phyloP scores from a whole-genome alignment of 2,113 vertebrate genomes.

The Syngnathus typhle region DNA sequence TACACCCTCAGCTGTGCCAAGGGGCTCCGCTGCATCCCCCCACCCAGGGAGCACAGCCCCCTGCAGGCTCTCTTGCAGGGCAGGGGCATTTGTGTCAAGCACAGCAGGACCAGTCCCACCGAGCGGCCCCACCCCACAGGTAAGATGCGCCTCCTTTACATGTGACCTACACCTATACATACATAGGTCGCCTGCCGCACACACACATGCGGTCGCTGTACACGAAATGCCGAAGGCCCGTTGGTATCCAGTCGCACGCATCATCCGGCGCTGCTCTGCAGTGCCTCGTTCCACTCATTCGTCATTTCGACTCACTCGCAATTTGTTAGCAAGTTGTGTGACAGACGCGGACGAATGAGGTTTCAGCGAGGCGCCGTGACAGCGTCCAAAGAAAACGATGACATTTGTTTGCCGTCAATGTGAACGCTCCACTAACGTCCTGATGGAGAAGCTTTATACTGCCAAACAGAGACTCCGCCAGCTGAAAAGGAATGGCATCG shows the following conservation, averaged over 20 bases:
- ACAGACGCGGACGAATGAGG: background rate
- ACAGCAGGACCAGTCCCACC: conserved; percentile 61
- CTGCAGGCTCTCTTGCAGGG: conserved; percentile 78
- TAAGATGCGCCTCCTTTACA: conserved; percentile 41
- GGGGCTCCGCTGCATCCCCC: conserved; percentile 76
- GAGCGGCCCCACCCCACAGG: conserved; percentile 73
- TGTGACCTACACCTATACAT: background rate
- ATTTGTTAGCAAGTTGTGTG: conserved; percentile 2
- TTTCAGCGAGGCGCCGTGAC: background rate
- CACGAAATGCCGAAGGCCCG: conserved; percentile 13
- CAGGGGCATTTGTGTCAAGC: conserved; percentile 69
- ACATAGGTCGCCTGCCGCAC: background rate
- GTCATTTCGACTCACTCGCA: conserved; percentile 1
- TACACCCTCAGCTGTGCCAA: conserved; percentile 74
- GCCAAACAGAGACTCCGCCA: conserved; percentile 63
- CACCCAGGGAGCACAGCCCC: conserved; percentile 70
- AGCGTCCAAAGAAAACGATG: background rate
- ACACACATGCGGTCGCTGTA: conserved; percentile 8
- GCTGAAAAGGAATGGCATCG: conserved; percentile 22
- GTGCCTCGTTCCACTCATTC: conserved; percentile 33
- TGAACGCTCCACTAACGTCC: conserved; percentile 53
- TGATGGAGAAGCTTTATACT: conserved; percentile 55
- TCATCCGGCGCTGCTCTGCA: conserved; percentile 34
- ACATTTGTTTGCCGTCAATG: conserved; percentile 29
- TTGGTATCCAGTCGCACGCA: conserved; percentile 33